Conservation (phyloP, 2,113 vertebrate genomes). For the Ardeotis arabs region DNA sequence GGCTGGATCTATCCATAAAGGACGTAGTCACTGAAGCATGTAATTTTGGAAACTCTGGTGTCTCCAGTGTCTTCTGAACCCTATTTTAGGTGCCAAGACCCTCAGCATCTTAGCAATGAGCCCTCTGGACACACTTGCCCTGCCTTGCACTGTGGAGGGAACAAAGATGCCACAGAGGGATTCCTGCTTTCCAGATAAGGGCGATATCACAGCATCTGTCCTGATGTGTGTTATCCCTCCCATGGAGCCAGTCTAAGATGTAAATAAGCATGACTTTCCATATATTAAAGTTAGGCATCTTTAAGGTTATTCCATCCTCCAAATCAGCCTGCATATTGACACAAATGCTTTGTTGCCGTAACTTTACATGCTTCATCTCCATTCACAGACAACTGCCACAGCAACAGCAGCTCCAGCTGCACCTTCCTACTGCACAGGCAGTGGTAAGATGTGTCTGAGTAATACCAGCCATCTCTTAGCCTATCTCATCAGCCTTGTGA, state of each 20-base stretch:
- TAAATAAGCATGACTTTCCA: neutral
- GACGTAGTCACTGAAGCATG: neutral
- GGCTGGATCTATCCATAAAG: neutral
- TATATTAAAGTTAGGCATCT: neutral
- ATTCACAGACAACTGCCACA: neutral
- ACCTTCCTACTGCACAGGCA: neutral
- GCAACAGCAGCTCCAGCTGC: neutral
- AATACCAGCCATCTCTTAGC: neutral
- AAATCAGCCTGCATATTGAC: neutral
- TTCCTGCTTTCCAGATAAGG: neutral
- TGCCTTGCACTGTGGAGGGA: accelerated
- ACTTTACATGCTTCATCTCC: neutral
- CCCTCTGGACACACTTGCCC: neutral
- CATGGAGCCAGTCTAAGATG: neutral
- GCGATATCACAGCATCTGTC: neutral
- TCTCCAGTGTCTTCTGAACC: neutral
- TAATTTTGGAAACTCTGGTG: neutral
- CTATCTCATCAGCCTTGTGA: neutral
- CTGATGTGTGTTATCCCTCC: neutral
- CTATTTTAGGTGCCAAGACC: neutral
- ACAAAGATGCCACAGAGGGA: neutral
- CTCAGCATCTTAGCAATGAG: neutral
- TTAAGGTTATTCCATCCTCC: neutral
- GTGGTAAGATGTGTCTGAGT: neutral
- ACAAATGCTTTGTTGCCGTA: neutral